Conservation (phyloP, 2,113 vertebrate species). For the Alligator mississippiensis region DNA sequence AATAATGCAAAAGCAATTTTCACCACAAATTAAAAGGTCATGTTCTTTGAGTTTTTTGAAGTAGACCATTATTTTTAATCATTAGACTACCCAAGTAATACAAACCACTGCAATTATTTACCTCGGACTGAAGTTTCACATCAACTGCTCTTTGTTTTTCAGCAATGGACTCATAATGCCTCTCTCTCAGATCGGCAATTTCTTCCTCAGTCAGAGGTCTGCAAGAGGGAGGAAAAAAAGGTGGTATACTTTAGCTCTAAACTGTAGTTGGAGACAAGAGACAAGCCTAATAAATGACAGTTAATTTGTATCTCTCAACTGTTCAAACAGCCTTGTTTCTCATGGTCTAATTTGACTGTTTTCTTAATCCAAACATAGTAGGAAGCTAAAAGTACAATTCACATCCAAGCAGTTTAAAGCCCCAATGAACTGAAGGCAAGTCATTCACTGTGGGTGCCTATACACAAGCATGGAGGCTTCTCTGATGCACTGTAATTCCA, state of each 20-base stretch:
- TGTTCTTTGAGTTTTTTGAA: not conserved
- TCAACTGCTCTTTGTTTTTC: conserved; percentile 90
- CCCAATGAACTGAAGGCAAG: not conserved
- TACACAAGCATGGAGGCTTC: too few relatives aligned
- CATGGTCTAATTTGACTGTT: not conserved
- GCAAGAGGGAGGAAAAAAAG: not conserved
- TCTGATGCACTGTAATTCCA: too few relatives aligned
- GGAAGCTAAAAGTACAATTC: not conserved
- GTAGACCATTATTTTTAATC: not conserved
- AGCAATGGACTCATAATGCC: conserved; percentile 89
- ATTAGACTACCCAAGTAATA: not conserved
- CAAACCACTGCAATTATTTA: conserved; percentile 39
- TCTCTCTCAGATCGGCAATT: conserved; percentile 88
- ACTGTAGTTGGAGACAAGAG: not conserved
- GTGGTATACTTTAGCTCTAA: not conserved
- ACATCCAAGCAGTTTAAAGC: not conserved
- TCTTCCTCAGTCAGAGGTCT: conserved; percentile 96
- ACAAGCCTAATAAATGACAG: not conserved
- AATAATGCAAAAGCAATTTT: not conserved
- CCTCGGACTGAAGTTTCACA: conserved; percentile 89
- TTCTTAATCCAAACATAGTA: not conserved
- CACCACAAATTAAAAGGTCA: not conserved
- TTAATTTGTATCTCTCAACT: not conserved
- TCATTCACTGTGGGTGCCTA: not conserved
- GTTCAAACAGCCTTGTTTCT: not conserved